Base-by-base conservation (phyloP, 2,797 vertebrate species). In the Telmatherina bonti region DNA sequence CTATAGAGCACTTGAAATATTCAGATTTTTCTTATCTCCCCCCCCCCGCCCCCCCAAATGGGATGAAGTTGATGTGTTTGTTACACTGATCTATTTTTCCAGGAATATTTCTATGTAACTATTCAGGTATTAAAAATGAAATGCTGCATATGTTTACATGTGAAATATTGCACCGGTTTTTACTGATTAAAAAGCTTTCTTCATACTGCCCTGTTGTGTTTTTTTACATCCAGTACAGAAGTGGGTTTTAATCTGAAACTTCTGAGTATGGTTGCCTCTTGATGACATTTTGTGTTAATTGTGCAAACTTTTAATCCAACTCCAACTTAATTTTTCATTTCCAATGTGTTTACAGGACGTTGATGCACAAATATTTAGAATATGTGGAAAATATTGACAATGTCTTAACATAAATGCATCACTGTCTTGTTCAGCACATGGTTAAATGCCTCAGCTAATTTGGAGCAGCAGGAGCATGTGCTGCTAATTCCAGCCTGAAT, bases 71-170 rank as follows among this genome's bases (percentile, higher is more conserved):
- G 38, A 41, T n/a, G 72, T 45, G 55, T 81, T 89, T 83, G 56
- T 81, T 74, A 78, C 82, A 82, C 70, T 57, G 74, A 89, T 92
- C 81, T 91, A 91, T 94, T 94, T 94, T 92, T 92, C 88, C 87
- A 91, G 61, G 70, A 81, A 78, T 74, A 41, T 92, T 92, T 90
- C 72, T 87, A 76, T 75, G 84, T 85, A 87, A 89, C 41, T 83
- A 78, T 94, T 93, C 90, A 93, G 90, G 90, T 92, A 89, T 89
- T 83, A 69, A 66, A 45, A 84, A 79, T 79, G 79, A 82, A 36
- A 90, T 92, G 91, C 89, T 93, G 91, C 90, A 90, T 71, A 79
- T 92, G 92, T 93, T 93, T 93, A 91, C 90, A 91, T 87, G 84
- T 89, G 71, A 89, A 84, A 89, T 91, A 79, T 90, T 93, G 88